Base-by-base conservation (phyloP, 2,888 invertebrate genomes). In the Hirtodrosophila trivittata region DNA sequence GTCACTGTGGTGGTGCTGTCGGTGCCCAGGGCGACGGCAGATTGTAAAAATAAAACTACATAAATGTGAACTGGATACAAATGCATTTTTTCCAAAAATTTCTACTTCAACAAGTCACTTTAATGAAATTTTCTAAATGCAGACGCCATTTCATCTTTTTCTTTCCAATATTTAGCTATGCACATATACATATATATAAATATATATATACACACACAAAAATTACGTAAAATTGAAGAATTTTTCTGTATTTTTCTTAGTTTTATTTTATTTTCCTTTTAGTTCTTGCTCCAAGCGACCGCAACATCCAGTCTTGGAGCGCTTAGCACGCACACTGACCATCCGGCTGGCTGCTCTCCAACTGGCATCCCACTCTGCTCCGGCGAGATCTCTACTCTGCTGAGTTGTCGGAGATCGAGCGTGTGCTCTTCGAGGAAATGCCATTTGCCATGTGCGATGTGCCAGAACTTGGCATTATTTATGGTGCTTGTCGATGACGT, bases 301-400 rank as follows among this genome's bases (percentile, higher is more conserved):
- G 55, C 54, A 51, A 60, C 80, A 75, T 82, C 87, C 82, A 84
- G 73, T 78, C 81, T 66, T 73, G 80, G 74, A 87, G 73, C 85
- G 75, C 71, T 76, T 70, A 72, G 76, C 72, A 73, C 68, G 77
- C 80, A 87, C 73, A 88, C 89, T 89, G 77, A 85, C 57, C 63
- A 65, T 21, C 45, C 33, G 51, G 55, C 28, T 16, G 14, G 30
- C 56, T 21, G 50, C 56, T 72, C 67, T 50, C 37, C 56, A 41
- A 51, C 39, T 52, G 38, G 10, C 57, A 28, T 3, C 18, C n/a
- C n/a, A n/a, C n/a, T n/a, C 33, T 6, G 26, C 6, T n/a, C 13
- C 13, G n/a, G 8, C 16, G 26, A 5, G 7, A 28, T 9, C 7
- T 28, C 7, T 28, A n/a, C 9, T 8, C 28, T 9, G 28, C 28